Percentiles rank a stretch among this genome's conserved stretches.
Conservation (phyloP, 2,888 invertebrate genomes). For the Himalopsyche japonica region DNA sequence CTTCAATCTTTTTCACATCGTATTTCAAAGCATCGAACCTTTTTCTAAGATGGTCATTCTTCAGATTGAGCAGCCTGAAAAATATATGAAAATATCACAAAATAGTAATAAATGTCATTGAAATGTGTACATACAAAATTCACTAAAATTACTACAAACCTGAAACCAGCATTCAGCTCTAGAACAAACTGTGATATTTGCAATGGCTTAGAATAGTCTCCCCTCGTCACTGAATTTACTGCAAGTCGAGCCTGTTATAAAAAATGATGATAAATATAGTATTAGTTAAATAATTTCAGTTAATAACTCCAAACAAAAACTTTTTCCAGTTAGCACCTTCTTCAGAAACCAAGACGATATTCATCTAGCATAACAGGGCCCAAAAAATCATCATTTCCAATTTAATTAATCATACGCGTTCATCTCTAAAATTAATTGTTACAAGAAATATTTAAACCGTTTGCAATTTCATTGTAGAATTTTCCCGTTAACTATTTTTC, state of each 20-base stretch:
- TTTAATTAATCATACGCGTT: too few relatives aligned
- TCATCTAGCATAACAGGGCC: too few relatives aligned
- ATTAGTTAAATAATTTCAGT: too few relatives aligned
- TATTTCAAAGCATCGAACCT: conserved; percentile 87
- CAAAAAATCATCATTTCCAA: too few relatives aligned
- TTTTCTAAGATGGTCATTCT: conserved; percentile 86
- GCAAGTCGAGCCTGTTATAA: conserved; percentile 71
- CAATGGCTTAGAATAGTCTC: conserved; percentile 79
- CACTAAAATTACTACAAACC: conserved; percentile 48
- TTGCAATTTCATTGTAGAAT: too few relatives aligned
- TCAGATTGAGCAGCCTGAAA: conserved; percentile 74
- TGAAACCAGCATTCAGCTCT: conserved; percentile 87
- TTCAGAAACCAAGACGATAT: too few relatives aligned
- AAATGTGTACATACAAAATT: neutral
- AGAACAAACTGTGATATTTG: conserved; percentile 85
- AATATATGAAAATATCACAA: neutral
- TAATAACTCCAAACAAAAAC: too few relatives aligned
- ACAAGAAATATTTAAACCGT: too few relatives aligned
- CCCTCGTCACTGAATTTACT: conserved; percentile 82
- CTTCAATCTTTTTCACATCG: conserved; percentile 92
- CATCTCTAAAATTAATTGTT: too few relatives aligned
- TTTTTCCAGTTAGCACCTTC: too few relatives aligned
- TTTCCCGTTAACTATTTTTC: too few relatives aligned
- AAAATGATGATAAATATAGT: neutral
- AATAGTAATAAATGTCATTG: neutral